Conservation (phyloP, 2,888 invertebrate species). For the Leucania comma region DNA sequence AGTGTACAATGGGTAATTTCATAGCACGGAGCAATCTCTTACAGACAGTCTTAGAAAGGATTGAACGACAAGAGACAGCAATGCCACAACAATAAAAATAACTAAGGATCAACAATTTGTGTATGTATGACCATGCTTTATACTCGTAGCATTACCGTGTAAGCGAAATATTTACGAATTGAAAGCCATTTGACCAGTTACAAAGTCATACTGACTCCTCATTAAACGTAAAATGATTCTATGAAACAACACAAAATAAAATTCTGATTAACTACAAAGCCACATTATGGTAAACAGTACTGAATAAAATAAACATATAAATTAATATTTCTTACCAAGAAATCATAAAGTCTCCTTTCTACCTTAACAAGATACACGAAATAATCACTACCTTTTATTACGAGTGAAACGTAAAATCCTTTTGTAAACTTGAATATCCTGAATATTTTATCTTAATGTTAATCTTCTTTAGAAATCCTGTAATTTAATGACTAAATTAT, state of each 20-base stretch:
- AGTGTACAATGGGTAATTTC: no score
- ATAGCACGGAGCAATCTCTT: no score
- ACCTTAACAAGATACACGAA: conserved; percentile 18
- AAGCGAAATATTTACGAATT: no score
- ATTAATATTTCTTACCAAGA: conserved; percentile 22
- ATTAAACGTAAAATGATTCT: background rate
- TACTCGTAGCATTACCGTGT: no score
- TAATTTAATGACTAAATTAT: conserved; percentile 29
- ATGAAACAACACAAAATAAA: background rate
- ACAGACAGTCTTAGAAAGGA: no score
- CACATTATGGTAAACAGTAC: conserved; percentile 2
- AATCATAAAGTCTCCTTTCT: conserved; percentile 23
- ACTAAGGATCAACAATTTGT: no score
- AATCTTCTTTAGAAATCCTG: conserved; percentile 30
- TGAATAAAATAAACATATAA: conserved; percentile 12
- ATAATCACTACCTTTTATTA: conserved; percentile 27
- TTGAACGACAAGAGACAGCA: no score
- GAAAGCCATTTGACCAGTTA: background rate
- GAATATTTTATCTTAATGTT: conserved; percentile 31
- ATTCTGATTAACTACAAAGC: background rate
- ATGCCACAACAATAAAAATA: no score
- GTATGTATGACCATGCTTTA: no score
- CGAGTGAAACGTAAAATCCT: conserved; percentile 27
- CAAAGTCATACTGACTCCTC: background rate
- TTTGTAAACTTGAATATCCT: conserved; percentile 10